These are phyloP conservation scores for Theristus sp. DNA, from an alignment of 2,888 invertebrate genomes.

Conservation along the genomic window DNA sequence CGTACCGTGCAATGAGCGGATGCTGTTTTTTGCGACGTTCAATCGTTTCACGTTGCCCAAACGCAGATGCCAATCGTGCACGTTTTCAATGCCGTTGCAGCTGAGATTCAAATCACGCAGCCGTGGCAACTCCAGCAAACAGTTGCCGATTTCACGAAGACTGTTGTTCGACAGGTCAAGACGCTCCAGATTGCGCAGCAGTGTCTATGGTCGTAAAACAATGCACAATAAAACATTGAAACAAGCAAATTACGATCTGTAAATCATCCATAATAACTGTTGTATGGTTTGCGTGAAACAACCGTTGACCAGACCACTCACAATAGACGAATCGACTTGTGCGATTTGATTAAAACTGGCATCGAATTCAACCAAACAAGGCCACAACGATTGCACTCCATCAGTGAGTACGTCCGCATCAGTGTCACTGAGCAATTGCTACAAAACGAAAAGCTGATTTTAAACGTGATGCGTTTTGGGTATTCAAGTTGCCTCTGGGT, in stretches of 20 bases:
- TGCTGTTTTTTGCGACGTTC: conserved; percentile 62
- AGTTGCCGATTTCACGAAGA: conserved; percentile 46
- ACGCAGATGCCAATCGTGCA: conserved; percentile 53
- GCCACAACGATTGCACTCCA: too few species aligned
- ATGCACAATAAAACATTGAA: conserved; percentile 1
- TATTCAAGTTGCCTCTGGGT: too few species aligned
- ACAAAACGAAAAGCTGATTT: neutral
- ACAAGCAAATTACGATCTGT: too few species aligned
- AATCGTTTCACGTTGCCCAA: conserved; percentile 70
- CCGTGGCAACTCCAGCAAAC: conserved; percentile 57
- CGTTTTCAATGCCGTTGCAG: conserved; percentile 50
- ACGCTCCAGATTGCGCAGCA: conserved; percentile 38
- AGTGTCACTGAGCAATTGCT: neutral
- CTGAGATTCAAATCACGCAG: conserved; percentile 56
- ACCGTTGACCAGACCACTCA: neutral
- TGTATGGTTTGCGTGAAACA: too few species aligned
- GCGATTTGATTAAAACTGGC: conserved; percentile 58
- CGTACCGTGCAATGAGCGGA: conserved; percentile 35
- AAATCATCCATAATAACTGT: too few species aligned
- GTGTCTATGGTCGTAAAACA: conserved; percentile 29
- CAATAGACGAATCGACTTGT: conserved; percentile 21
- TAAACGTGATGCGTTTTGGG: neutral
- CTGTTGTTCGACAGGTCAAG: conserved; percentile 48
- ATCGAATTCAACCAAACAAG: conserved; percentile 45
- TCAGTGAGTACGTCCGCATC: neutral